phyloP scores from a whole-genome alignment of 2,888 invertebrate genomes.

The Tetheella fluctuosa region DNA sequence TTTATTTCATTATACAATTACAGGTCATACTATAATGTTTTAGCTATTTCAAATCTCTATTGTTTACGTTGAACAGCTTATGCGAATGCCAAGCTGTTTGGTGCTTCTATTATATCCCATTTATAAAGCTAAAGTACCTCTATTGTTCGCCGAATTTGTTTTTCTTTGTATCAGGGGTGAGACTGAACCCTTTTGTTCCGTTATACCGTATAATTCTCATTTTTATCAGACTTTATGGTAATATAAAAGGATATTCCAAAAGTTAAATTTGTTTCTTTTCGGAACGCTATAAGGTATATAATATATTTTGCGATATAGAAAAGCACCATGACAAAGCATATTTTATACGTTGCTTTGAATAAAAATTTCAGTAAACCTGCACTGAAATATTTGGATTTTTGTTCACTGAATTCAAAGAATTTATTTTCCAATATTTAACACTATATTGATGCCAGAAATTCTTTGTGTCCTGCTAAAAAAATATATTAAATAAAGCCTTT shows the following conservation, averaged over 20 bases:
- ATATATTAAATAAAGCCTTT: neutral
- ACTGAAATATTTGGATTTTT: neutral
- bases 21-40: neutral
- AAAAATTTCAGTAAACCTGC: neutral
- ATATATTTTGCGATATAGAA: neutral
- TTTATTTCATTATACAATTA: neutral
- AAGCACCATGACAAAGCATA: neutral
- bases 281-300: too few relatives aligned
- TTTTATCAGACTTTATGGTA: neutral
- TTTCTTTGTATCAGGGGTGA: neutral
- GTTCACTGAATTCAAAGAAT: neutral
- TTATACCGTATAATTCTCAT: neutral
- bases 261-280: neutral
- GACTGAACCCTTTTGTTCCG: neutral
- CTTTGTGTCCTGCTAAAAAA: neutral
- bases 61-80: slow-evolving; percentile 3
- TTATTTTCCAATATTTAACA: neutral
- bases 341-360: neutral
- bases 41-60: neutral
- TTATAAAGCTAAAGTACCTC: slow-evolving; percentile 1
- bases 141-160: slow-evolving; percentile 3
- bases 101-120: slow-evolving; percentile 6
- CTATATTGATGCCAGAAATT: neutral
- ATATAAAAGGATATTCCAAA: neutral
- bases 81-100: slow-evolving; percentile 3